phyloP scores from a whole-genome alignment of 2,797 vertebrate genomes.

The Myripristis jacobus region DNA sequence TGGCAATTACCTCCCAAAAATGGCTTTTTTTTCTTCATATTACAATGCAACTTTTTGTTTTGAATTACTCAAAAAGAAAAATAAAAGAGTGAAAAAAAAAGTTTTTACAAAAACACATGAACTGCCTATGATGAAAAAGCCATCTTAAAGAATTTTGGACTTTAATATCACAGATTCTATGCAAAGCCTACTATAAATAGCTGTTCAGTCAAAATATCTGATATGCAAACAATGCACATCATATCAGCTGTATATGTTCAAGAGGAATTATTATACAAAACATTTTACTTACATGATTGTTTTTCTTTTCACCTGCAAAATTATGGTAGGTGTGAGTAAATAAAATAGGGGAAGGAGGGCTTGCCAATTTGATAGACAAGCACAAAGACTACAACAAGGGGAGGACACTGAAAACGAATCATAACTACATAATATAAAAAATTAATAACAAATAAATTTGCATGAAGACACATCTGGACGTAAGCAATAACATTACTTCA shows the following conservation, averaged over 20 bases:
- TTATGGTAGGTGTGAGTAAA: conserved; percentile 84
- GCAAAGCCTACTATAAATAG: conserved; percentile 97
- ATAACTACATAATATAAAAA: conserved; percentile 49
- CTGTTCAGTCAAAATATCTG: conserved; percentile 92
- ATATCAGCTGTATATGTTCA: conserved; percentile 90
- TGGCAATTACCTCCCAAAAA: conserved; percentile 95
- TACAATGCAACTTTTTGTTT: conserved; percentile 87
- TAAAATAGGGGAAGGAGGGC: conserved; percentile 76
- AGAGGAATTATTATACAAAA: conserved; percentile 84
- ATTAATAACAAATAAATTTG: conserved; percentile 61
- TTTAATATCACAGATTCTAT: conserved; percentile 93
- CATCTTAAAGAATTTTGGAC: conserved; percentile 77
- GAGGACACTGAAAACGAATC: conserved; percentile 37
- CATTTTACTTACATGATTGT: conserved; percentile 94
- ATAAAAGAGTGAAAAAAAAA: conserved; percentile 75
- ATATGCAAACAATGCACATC: conserved; percentile 94
- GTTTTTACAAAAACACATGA: conserved; percentile 90
- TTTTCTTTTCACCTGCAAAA: conserved; percentile 88
- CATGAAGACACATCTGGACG: conserved; percentile 65
- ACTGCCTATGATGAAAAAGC: conserved; percentile 89
- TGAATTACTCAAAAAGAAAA: conserved; percentile 88
- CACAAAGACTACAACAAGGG: conserved; percentile 49
- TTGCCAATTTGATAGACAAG: conserved; percentile 53
- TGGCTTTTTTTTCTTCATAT: conserved; percentile 86
- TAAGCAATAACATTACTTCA: conserved; percentile 51